Evolutionary conservation across 2,797 vertebrate genomes (phyloP).

Genomic region (Muscicapa striata): DNA sequence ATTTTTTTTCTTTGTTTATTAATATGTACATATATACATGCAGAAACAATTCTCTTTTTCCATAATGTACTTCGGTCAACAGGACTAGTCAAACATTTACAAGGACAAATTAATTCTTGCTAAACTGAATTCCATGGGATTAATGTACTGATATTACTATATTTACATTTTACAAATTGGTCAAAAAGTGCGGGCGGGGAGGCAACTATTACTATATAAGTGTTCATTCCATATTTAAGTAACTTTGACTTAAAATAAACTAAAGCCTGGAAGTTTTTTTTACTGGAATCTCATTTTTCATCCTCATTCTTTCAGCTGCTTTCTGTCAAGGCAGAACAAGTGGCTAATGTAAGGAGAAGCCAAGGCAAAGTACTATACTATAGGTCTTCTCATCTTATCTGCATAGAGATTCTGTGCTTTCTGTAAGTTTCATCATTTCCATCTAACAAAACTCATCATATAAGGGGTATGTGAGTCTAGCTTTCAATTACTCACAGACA

Average conservation of each 20-base stretch:
- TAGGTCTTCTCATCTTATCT: neutral
- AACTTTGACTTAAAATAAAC: neutral
- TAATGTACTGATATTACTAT: neutral
- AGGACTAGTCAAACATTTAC: neutral
- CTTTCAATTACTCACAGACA: neutral
- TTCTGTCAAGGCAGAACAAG: neutral
- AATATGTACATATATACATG: neutral
- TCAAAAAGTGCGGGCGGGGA: accelerated
- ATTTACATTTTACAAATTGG: neutral
- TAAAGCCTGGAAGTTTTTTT: neutral
- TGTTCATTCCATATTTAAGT: neutral
- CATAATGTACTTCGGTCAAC: neutral
- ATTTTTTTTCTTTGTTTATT: neutral
- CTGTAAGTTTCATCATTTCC: neutral
- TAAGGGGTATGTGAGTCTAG: neutral
- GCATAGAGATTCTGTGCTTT: neutral
- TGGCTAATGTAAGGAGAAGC: neutral
- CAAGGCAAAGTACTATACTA: neutral
- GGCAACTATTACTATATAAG: neutral
- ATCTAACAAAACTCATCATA: neutral
- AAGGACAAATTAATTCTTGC: neutral
- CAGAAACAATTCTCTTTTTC: neutral
- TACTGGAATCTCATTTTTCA: neutral
- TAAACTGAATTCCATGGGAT: neutral
- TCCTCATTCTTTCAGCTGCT: neutral